These are phyloP conservation scores for Microtus richardsoni DNA, from an alignment of 2,113 vertebrate species.

Conservation along the genomic window DNA sequence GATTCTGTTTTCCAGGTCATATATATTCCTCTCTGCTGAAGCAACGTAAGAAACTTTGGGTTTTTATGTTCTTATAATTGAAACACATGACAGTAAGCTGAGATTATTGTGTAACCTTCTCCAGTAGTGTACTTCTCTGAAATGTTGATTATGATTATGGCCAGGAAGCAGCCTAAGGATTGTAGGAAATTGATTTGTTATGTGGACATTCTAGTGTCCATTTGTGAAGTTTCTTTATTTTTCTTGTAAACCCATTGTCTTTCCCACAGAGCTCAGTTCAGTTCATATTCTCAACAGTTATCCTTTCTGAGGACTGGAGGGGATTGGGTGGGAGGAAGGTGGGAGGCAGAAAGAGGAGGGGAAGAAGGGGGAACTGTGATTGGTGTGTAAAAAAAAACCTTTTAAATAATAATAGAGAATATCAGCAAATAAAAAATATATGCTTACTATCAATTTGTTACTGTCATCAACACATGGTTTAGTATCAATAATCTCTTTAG, in stretches of 20 bases:
- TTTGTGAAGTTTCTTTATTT: slow-evolving; percentile 23
- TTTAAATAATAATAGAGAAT: too few species aligned
- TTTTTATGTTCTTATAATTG: background rate
- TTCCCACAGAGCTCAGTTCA: background rate
- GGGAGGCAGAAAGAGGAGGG: too few species aligned
- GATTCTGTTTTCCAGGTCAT: background rate
- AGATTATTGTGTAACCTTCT: background rate
- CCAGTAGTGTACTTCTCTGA: background rate
- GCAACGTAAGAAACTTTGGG: background rate
- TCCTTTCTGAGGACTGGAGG: too few species aligned
- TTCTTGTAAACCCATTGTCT: background rate
- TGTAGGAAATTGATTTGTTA: background rate
- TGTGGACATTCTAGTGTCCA: background rate
- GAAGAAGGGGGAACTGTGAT: too few species aligned
- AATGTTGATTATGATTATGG: background rate
- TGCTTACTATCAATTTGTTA: background rate
- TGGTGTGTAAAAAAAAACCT: too few species aligned
- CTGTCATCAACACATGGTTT: slow-evolving; percentile 19
- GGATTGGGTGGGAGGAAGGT: too few species aligned
- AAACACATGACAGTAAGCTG: background rate
- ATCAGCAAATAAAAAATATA: background rate
- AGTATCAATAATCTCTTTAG: slow-evolving; percentile 51
- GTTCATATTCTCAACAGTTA: background rate
- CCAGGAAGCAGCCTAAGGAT: background rate
- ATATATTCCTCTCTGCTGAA: background rate